These are phyloP conservation scores for Agonum fuliginosum DNA, from an alignment of 2,888 invertebrate species.

Conservation along the genomic window DNA sequence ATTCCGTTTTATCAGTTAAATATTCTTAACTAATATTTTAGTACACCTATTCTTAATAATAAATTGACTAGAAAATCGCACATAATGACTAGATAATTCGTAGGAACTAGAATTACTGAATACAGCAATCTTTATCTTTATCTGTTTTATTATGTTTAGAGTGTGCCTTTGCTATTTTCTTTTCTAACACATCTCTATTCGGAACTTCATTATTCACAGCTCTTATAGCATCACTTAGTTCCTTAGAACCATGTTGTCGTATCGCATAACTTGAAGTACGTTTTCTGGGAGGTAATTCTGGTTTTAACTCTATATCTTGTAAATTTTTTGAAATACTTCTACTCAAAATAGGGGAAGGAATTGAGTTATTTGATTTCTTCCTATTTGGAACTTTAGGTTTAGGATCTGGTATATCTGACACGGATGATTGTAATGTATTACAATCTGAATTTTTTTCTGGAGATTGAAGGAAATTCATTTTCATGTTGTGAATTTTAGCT, in stretches of 20 bases:
- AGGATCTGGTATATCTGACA: slow-evolving; percentile 70
- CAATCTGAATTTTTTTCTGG: slow-evolving; percentile 46
- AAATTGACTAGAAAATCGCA: slow-evolving; percentile 49
- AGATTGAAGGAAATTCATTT: slow-evolving; percentile 50
- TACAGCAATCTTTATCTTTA: slow-evolving; percentile 69
- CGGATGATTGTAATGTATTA: slow-evolving; percentile 61
- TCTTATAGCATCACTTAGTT: slow-evolving; percentile 26
- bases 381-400: slow-evolving; percentile 66
- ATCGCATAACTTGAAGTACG: slow-evolving; percentile 51
- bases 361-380: slow-evolving; percentile 68
- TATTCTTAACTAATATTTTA: slow-evolving; percentile 41
- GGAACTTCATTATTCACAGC: slow-evolving; percentile 34
- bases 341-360: slow-evolving; percentile 67
- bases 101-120: slow-evolving; percentile 65
- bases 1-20: slow-evolving; percentile 45
- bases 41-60: slow-evolving; percentile 21
- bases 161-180: slow-evolving; percentile 60
- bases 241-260: slow-evolving; percentile 54
- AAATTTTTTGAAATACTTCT: slow-evolving; percentile 65
- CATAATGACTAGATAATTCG: slow-evolving; percentile 47
- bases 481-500: slow-evolving; percentile 53
- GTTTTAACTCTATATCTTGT: slow-evolving; percentile 68
- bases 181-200: slow-evolving; percentile 30
- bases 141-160: slow-evolving; percentile 63
- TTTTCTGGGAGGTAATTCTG: slow-evolving; percentile 63